Conservation (phyloP, 2,113 vertebrate genomes). For the Ceratotherium simum region DNA sequence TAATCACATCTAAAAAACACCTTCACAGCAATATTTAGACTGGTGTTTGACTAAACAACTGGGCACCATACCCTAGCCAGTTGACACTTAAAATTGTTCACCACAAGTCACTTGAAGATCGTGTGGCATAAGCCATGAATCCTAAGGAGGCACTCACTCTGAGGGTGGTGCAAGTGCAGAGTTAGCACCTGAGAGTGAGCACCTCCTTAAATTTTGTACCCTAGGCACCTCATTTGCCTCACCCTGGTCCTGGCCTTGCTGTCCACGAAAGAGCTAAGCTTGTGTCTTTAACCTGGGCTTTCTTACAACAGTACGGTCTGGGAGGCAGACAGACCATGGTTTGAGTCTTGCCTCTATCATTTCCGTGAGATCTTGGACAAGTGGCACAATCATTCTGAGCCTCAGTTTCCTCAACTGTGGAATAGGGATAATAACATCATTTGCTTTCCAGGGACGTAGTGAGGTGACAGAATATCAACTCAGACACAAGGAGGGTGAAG, state of each 20-base stretch:
- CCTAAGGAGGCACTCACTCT: too few relatives aligned
- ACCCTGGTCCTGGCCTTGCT: not conserved
- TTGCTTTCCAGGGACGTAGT: not conserved
- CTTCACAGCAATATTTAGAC: not conserved
- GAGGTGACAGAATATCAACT: not conserved
- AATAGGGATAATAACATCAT: not conserved
- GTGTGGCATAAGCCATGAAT: too few relatives aligned
- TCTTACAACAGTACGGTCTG: not conserved
- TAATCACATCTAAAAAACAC: not conserved
- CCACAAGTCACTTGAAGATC: too few relatives aligned
- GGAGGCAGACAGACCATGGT: not conserved
- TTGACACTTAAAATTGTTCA: too few relatives aligned
- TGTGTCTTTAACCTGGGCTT: not conserved
- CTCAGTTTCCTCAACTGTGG: not conserved
- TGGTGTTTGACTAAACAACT: not conserved
- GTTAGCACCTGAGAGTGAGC: too few relatives aligned
- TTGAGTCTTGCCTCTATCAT: not conserved
- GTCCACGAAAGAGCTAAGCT: not conserved
- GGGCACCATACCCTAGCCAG: too few relatives aligned
- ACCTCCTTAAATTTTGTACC: too few relatives aligned
- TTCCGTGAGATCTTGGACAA: not conserved
- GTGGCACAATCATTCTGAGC: too few relatives aligned
- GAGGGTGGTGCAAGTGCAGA: too few relatives aligned
- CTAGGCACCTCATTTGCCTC: not conserved
- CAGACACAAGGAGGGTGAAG: not conserved